Percentiles rank a stretch among this genome's conserved stretches.
phyloP scores from a whole-genome alignment of 2,888 invertebrate species.

The Limenitis camilla region DNA sequence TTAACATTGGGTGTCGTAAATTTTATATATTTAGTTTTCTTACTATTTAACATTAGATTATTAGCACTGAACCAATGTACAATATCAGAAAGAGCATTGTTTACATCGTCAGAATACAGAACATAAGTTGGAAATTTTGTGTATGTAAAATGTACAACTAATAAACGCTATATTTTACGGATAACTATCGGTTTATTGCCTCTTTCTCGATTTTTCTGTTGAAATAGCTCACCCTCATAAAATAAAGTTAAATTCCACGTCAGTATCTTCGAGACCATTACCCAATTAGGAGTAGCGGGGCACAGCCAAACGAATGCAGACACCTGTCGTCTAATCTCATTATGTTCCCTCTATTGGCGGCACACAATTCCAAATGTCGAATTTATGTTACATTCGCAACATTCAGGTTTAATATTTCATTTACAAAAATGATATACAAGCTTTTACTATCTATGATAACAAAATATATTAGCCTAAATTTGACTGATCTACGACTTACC shows the following conservation, averaged over 20 bases:
- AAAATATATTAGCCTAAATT: not conserved
- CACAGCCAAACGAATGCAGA: constrained; percentile 44
- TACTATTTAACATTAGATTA: too few relatives aligned
- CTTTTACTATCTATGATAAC: too few relatives aligned
- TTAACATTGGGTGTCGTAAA: too few relatives aligned
- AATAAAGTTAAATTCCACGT: constrained; percentile 1
- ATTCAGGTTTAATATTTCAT: not conserved
- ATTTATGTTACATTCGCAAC: constrained; percentile 15
- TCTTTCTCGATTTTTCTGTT: not conserved
- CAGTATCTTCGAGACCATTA: constrained; percentile 26
- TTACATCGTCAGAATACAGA: too few relatives aligned
- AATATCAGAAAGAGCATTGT: too few relatives aligned
- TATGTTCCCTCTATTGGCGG: constrained; percentile 32
- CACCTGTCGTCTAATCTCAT: constrained; percentile 51
- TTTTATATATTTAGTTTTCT: too few relatives aligned
- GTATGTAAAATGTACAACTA: too few relatives aligned
- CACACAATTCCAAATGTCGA: constrained; percentile 16
- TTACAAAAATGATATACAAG: not conserved
- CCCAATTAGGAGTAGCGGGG: constrained; percentile 54
- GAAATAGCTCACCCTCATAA: not conserved
- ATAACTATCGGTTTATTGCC: not conserved
- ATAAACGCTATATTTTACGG: too few relatives aligned
- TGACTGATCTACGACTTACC: too few relatives aligned
- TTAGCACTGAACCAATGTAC: too few relatives aligned
- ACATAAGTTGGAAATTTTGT: too few relatives aligned